Conservation (phyloP, 2,888 invertebrate genomes). For the Rhorus exstirpatorius region DNA sequence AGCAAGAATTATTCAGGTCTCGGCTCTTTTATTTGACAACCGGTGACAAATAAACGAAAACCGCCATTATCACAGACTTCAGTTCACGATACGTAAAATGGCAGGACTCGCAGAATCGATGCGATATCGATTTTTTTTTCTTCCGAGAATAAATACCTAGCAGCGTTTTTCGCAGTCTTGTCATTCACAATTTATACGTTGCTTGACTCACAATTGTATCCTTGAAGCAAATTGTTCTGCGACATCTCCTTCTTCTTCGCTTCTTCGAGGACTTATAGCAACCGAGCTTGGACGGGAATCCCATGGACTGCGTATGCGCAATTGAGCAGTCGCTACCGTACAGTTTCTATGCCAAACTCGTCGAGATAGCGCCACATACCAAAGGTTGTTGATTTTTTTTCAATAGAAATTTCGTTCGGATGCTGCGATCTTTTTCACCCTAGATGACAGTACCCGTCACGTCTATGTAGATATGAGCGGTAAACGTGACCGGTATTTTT, state of each 20-base stretch:
- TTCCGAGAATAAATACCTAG: slow-evolving; percentile 6
- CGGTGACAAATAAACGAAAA: slow-evolving; percentile 83
- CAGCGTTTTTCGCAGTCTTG: neutral
- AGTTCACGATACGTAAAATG: slow-evolving; percentile 73
- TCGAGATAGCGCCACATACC: slow-evolving; percentile 28
- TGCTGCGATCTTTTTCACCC: too few relatives aligned
- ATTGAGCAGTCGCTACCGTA: neutral
- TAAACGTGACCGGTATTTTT: too few relatives aligned
- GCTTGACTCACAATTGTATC: slow-evolving; percentile 80
- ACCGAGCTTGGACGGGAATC: slow-evolving; percentile 63
- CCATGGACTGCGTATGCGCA: slow-evolving; percentile 65
- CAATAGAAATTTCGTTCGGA: too few relatives aligned
- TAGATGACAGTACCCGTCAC: too few relatives aligned
- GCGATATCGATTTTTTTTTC: slow-evolving; percentile 13
- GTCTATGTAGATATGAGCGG: too few relatives aligned
- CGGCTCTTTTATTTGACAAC: slow-evolving; percentile 75
- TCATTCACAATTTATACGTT: slow-evolving; percentile 45
- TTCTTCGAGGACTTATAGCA: slow-evolving; percentile 61
- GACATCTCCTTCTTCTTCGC: slow-evolving; percentile 73
- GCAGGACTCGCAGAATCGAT: slow-evolving; percentile 25
- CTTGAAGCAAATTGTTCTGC: slow-evolving; percentile 78
- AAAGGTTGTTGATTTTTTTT: neutral
- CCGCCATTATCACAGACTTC: slow-evolving; percentile 84
- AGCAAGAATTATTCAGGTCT: slow-evolving; percentile 73
- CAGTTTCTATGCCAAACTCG: neutral